phyloP scores from a whole-genome alignment of 2,888 invertebrate genomes.

The Hydroisotoma schaefferi region DNA sequence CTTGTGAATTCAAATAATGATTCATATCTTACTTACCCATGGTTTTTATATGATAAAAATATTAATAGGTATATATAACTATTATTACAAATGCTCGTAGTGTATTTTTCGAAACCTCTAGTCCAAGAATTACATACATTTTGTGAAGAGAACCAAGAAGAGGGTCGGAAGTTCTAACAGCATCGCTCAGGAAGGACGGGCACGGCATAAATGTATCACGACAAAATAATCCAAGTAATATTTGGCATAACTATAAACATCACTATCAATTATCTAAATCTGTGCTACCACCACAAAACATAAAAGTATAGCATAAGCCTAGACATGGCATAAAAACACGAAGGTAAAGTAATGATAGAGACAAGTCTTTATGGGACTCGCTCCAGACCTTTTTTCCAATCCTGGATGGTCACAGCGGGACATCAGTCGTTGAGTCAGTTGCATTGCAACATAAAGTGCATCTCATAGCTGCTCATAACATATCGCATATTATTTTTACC shows the following conservation, averaged over 20 bases:
- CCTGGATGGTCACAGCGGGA: constrained; percentile 45
- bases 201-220: constrained; percentile 40
- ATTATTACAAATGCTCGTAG: background rate
- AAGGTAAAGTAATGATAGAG: too few relatives aligned
- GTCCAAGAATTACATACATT: too few relatives aligned
- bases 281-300: too few relatives aligned
- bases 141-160: too few relatives aligned
- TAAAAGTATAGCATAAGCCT: too few relatives aligned
- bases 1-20: too few relatives aligned
- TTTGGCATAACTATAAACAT: constrained; percentile 32
- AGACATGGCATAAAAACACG: too few relatives aligned
- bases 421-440: too few relatives aligned
- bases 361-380: constrained; percentile 9
- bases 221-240: constrained; percentile 42
- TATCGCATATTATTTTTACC: background rate
- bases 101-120: too few relatives aligned
- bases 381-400: constrained; percentile 15
- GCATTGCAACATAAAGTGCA: background rate
- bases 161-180: too few relatives aligned
- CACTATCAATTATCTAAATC: too few relatives aligned
- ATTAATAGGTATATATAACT: background rate
- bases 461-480: background rate
- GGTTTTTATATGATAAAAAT: too few relatives aligned
- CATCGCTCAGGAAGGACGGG: constrained; percentile 18
- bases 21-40: background rate